Base-by-base conservation (phyloP, 1,140 invertebrate species). In the Gonatopus flavifemur region DNA sequence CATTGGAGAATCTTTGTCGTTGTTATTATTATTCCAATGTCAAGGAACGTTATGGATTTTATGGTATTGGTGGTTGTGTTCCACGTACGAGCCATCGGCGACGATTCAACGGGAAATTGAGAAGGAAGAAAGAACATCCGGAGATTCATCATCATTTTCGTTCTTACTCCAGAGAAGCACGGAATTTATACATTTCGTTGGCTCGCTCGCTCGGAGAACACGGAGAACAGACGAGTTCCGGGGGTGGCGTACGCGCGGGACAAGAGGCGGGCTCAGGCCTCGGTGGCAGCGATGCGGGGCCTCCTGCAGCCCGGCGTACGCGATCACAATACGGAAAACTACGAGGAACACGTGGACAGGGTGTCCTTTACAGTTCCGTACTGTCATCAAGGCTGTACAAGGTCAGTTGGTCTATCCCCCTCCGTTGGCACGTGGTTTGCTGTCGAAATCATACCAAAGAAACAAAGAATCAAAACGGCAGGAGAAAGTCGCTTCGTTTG, bases 241-340 rank as follows among this genome's bases (percentile, higher is more conserved):
- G 36, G 8, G 48, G 24, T 36, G 44, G 57, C 48, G 44, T 49
- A 52, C 40, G 46, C 43, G 49, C 45, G 59, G 33, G 48, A 25
- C 49, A 41, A 43, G 28, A 53, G 51, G 44, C 51, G 55, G 65
- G 63, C 62, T 53, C 53, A 64, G 59, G 64, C 56, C 40, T 64
- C 48, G 51, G 55, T 64, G 64, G 69, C 70, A 69, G 70, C 72
- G 64, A 76, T 76, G 73, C 73, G 56, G 69, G 52, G 38, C 57
- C 61, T 46, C 52, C 50, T 60, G 58, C 69, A 60, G 58, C 52
- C 59, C 61, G 60, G 65, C 63, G 47, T 57, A 62, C 61, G 58
- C 62, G 57, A 63, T 39, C 56, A 54, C 61, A 57, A 40, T 28
- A 55, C 59, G 52, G 52, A 58, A 55, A 20, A 28, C 30, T 18